Evolutionary conservation across 2,888 invertebrate genomes (phyloP).

Genomic region (Gastrophysa polygoni): DNA sequence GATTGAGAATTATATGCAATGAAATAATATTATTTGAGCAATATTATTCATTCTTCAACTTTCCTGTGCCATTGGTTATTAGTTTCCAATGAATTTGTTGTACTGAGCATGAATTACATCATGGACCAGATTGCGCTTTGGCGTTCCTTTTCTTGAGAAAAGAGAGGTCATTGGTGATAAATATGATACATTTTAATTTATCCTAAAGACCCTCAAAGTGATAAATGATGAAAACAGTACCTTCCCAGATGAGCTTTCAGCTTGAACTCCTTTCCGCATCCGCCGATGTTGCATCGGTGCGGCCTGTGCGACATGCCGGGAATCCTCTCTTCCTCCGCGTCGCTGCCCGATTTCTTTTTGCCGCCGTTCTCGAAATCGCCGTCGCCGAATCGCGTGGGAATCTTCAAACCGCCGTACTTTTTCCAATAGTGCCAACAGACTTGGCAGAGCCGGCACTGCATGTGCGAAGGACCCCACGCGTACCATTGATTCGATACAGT

Average conservation of each 20-base stretch:
- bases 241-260: constrained; percentile 87
- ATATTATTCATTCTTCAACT: no score
- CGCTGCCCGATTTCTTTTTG: constrained; percentile 59
- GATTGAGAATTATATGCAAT: no score
- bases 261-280: constrained; percentile 96
- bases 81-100: no score
- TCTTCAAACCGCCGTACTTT: constrained; percentile 95
- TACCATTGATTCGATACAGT: constrained; percentile 91
- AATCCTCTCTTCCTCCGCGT: constrained; percentile 62
- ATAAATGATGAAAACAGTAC: no score
- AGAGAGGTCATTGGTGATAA: no score
- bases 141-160: no score
- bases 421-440: constrained; percentile 98
- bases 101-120: no score
- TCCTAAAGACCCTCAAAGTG: no score
- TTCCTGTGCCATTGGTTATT: no score
- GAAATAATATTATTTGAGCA: no score
- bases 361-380: constrained; percentile 58
- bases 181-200: no score
- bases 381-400: constrained; percentile 64
- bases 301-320: constrained; percentile 70
- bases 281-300: constrained; percentile 87
- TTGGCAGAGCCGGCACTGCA: constrained; percentile 92
- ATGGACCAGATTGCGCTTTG: no score
- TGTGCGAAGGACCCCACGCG: constrained; percentile 92